Evolutionary conservation across 1,140 invertebrate species (phyloP), one percentile per base, ranked within the genome.

Genomic region (Bombus affinis): DNA sequence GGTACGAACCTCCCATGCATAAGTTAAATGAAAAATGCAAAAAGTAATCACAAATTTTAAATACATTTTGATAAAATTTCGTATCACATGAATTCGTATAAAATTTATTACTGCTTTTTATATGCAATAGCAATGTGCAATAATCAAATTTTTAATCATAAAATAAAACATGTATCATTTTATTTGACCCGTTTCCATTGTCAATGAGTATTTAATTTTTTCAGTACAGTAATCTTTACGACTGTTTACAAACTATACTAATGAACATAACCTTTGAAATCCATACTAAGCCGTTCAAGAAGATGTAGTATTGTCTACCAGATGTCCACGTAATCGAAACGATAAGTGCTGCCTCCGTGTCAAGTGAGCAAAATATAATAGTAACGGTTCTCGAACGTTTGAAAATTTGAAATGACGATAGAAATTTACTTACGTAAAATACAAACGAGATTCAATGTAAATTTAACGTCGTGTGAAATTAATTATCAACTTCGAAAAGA

Each of bases 1-100:
- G 4, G 76, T 59, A 80, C 75, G 37, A n/a, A 88, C 88, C 84
- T 86, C 85, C 77, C 39, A 86, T 5, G 79, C 73, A 6, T 68
- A n/a, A 18, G 62, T 65, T 22, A 71, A 15, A 28, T 83, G n/a
- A n/a, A 62, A 75, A 44, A 71, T 35, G 1, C 73, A 53, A n/a
- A 83, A 71, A 32, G 37, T 47, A 18, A 53, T 76, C 22, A 47
- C 76, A 79, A 83, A 53, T 68, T 44, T 81, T 77, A 73, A 86
- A 81, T 86, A 59, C 84, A 89, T 86, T 62, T 42, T 62, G 18
- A 35, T 66, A 47, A 35, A 57, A 44, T 78, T 78, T n/a, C 4
- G 8, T 70, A 57, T 73, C 42, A 65, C 57, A 62, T 77, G 28
- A 62, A 42, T 65, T 22, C 28, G n/a, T 85, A 47, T 57, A 44